phyloP scores from a whole-genome alignment of 1,140 invertebrate species.

The Zaprionus nigranus region DNA sequence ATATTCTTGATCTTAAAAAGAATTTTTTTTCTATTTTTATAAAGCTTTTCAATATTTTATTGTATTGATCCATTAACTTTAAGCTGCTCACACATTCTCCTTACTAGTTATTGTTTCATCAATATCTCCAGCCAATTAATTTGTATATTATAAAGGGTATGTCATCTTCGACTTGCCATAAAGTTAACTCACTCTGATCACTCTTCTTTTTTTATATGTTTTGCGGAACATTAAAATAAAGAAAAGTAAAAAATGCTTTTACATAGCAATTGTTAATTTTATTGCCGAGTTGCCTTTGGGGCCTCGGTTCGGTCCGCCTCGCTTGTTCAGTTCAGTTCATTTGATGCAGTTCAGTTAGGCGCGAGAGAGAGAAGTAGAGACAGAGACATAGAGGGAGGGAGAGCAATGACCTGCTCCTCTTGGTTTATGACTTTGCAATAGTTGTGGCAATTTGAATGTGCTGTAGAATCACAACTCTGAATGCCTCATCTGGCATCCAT shows the following conservation, averaged over 20 bases:
- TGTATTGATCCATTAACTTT: too few species aligned
- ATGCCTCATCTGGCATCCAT: neutral
- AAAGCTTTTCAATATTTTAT: neutral
- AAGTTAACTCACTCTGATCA: neutral
- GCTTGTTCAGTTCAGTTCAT: conserved; percentile 18
- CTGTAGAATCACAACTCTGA: neutral
- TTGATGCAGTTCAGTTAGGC: conserved; percentile 6
- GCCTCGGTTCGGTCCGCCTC: neutral
- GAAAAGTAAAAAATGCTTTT: conserved; percentile 32
- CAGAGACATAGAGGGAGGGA: neutral
- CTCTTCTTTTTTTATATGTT: conserved; percentile 40
- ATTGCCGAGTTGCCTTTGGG: conserved; percentile 39
- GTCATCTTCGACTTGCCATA: neutral
- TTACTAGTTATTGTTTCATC: neutral
- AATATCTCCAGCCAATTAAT: neutral
- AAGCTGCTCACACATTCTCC: neutral
- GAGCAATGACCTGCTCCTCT: conserved; percentile 46
- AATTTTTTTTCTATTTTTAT: too few species aligned
- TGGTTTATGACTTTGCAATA: conserved; percentile 57
- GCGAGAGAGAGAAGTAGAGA: neutral
- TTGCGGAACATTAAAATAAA: conserved; percentile 60
- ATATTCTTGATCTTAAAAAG: neutral
- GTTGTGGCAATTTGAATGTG: conserved; percentile 30
- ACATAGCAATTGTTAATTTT: conserved; percentile 65
- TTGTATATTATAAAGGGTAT: neutral